Conservation (phyloP, 2,888 invertebrate genomes). For the Drosophila mulleri region DNA sequence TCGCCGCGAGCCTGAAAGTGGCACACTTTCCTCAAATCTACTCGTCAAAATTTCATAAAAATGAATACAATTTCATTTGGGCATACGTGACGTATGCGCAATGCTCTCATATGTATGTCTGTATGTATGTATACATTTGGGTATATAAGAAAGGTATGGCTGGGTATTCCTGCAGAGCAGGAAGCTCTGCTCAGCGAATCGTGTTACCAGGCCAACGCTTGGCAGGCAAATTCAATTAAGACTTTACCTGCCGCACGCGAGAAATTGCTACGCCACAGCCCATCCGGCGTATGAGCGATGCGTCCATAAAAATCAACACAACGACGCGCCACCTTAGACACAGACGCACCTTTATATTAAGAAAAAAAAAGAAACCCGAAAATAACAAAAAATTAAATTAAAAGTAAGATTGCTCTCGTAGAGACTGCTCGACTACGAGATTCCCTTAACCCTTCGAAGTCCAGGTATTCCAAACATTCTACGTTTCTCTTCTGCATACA, state of each 20-base stretch:
- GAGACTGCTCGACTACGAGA: too few relatives aligned
- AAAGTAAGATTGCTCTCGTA: too few relatives aligned
- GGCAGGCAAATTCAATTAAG: constrained; percentile 67
- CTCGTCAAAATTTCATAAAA: constrained; percentile 36
- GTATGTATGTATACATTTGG: too few relatives aligned
- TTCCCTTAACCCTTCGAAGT: too few relatives aligned
- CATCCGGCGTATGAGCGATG: constrained; percentile 43
- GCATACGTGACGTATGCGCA: constrained; percentile 48
- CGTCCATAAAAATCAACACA: constrained; percentile 37
- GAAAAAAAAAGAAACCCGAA: background rate
- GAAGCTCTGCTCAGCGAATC: constrained; percentile 2
- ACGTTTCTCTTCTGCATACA: too few relatives aligned
- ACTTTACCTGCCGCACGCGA: constrained; percentile 64
- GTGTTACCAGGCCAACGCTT: constrained; percentile 57
- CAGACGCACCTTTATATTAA: constrained; percentile 2
- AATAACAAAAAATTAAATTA: background rate
- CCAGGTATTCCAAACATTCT: too few relatives aligned
- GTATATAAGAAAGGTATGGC: too few relatives aligned
- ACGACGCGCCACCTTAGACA: constrained; percentile 35
- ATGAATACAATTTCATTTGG: constrained; percentile 18
- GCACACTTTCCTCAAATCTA: constrained; percentile 17
- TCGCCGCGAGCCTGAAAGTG: constrained; percentile 8
- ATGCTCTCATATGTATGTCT: constrained; percentile 5
- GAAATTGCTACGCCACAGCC: constrained; percentile 37
- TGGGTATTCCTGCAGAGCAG: background rate